Base-by-base conservation (phyloP, 2,113 vertebrate genomes). In the Terrapene triunguis region DNA sequence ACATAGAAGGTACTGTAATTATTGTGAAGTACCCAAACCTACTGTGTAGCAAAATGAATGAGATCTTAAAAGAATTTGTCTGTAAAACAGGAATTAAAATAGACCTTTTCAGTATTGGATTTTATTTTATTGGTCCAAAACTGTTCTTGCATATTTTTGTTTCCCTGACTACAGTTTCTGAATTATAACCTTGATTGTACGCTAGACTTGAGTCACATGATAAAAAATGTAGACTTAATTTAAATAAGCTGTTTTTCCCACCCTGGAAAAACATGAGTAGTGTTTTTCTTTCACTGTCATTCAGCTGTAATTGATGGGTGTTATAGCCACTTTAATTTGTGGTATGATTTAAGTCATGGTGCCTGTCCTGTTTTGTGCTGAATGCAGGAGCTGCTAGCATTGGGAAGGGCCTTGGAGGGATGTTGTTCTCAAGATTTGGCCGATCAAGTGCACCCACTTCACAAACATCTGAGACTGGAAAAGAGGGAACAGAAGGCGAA, bases 381-480 rank as follows among this genome's bases (percentile, higher is more conserved):
- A 48, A n/a, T 27, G 4, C 95, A 99, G 99, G 99, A 84, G 99
- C 99, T 8, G 99, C 99, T 0, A 99, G 99, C 96, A 99, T 99
- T 9, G 99, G 99, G 50, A 99, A 99, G 94, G 99, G 99, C 92
- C 99, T 99, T 0, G 99, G 99, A 9, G 99, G 99, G 90, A 99
- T 99, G 98, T 97, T 99, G 22, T 99, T 99, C 94, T 99, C 99
- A 0, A 99, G 99, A 38, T 99, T 99, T 94, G 99, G 99, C 5
- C 98, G 99, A 38, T 99, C 99, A 51, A 99, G 98, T 94, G 98
- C 98, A 57, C 97, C 99, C 89, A 92, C 98, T 5, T 96, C 99
- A 3, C 98, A 98, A 84, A 94, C 97, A 1, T 96, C 98, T 1
- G 99, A 99, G 55, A 1, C 97, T 0, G 53, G 98, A 3, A 99